Evolutionary conservation across 2,113 vertebrate species (phyloP).

Genomic region (Hassar affinis): DNA sequence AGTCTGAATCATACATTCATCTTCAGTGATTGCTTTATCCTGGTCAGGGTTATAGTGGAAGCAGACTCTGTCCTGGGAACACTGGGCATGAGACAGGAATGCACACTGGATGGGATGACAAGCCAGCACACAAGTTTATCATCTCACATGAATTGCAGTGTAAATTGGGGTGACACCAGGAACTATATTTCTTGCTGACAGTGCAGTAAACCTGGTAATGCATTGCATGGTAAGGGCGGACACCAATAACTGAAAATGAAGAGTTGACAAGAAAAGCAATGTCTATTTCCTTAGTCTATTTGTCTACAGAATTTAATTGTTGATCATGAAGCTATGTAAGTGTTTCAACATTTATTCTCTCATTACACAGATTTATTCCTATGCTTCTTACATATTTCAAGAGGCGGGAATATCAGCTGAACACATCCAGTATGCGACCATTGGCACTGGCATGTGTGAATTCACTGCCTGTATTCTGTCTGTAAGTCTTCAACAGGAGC

Average conservation of each 20-base stretch:
- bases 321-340: neutral
- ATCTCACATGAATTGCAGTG: neutral
- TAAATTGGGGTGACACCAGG: neutral
- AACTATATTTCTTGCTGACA: neutral
- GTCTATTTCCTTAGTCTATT: neutral
- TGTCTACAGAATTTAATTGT: neutral
- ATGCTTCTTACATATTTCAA: constrained; percentile 82
- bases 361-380: constrained; percentile 82
- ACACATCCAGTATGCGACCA: constrained; percentile 79
- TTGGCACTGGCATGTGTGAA: constrained; percentile 85
- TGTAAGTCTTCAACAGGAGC: constrained; percentile 74
- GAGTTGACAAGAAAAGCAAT: neutral
- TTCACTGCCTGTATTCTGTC: constrained; percentile 78
- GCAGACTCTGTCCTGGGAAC: neutral
- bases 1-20: neutral
- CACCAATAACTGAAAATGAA: neutral
- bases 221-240: neutral
- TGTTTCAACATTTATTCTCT: constrained; percentile 30
- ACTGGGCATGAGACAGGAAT: neutral
- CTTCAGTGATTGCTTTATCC: neutral
- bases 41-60: neutral
- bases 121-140: neutral
- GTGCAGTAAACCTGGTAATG: neutral
- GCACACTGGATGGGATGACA: neutral
- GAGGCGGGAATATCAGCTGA: constrained; percentile 78